phyloP scores from a whole-genome alignment of 2,888 invertebrate species.

The Apamea anceps region DNA sequence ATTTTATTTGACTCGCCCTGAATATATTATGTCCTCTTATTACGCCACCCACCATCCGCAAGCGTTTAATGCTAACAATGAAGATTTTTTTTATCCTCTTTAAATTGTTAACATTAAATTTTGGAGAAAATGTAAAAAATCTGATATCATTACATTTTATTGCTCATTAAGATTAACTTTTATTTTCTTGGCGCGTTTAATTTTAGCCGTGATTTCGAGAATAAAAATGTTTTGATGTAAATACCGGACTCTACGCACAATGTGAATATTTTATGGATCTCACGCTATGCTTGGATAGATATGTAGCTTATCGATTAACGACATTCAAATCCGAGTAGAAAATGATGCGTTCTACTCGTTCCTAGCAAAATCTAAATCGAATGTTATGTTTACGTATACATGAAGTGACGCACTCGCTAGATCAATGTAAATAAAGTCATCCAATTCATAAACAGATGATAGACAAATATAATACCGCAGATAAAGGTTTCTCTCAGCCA shows the following conservation, averaged over 20 bases:
- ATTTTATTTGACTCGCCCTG: conserved; percentile 90
- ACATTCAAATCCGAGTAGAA: conserved; percentile 24
- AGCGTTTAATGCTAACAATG: conserved; percentile 87
- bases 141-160: conserved; percentile 84
- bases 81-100: conserved; percentile 80
- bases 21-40: conserved; percentile 90
- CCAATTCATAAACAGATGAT: conserved; percentile 31
- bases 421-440: conserved; percentile 49
- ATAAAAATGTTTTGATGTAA: conserved; percentile 60
- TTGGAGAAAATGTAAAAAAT: conserved; percentile 83
- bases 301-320: conserved; percentile 47
- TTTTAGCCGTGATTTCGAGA: conserved; percentile 68
- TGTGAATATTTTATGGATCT: conserved; percentile 42
- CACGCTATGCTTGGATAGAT: neutral
- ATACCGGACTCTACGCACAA: conserved; percentile 21
- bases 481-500: conserved; percentile 28
- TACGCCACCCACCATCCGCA: conserved; percentile 82
- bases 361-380: conserved; percentile 15
- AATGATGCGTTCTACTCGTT: conserved; percentile 2
- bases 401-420: conserved; percentile 23
- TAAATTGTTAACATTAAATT: conserved; percentile 88
- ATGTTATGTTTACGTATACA: conserved; percentile 30
- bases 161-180: conserved; percentile 83
- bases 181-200: conserved; percentile 76
- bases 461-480: conserved; percentile 20